These are phyloP conservation scores for Parnassius smintheus DNA, from an alignment of 2,888 invertebrate genomes.

Conservation along the genomic window DNA sequence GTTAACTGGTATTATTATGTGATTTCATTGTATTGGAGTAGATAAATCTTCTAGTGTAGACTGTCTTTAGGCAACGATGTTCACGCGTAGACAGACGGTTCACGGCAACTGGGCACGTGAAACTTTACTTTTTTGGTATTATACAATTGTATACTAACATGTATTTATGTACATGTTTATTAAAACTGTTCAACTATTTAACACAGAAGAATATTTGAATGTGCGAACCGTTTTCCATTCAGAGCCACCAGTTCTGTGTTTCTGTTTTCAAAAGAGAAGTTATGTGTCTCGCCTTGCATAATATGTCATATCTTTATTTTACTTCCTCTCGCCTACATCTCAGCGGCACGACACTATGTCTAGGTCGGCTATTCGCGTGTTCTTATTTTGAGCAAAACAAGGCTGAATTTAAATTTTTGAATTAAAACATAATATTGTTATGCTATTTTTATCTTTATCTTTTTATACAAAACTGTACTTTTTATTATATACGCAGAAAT, in stretches of 20 bases:
- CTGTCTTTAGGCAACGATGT: too few relatives aligned
- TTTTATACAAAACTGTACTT: too few relatives aligned
- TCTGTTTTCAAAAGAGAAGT: slow-evolving; percentile 10
- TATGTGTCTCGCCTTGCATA: slow-evolving; percentile 1
- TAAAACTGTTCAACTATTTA: background rate
- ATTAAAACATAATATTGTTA: too few relatives aligned
- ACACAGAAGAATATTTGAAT: background rate
- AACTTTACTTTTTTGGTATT: background rate
- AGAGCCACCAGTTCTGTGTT: background rate
- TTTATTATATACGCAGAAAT: too few relatives aligned
- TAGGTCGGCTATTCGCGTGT: slow-evolving; percentile 15
- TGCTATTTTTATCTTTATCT: too few relatives aligned
- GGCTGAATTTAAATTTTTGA: background rate
- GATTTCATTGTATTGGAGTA: too few relatives aligned
- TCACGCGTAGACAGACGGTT: too few relatives aligned
- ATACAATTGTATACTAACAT: background rate
- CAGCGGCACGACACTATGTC: slow-evolving; percentile 8
- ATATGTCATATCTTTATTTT: slow-evolving; percentile 11
- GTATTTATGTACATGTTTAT: too few relatives aligned
- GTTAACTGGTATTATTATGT: too few relatives aligned
- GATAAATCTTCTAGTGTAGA: too few relatives aligned
- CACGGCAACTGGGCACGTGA: too few relatives aligned
- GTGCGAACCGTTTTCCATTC: background rate
- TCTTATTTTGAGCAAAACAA: slow-evolving; percentile 15
- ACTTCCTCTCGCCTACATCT: slow-evolving; percentile 4